Evolutionary conservation across 2,113 vertebrate species (phyloP), one percentile per base, ranked within the genome.

Genomic region (Ploceus nigricollis): DNA sequence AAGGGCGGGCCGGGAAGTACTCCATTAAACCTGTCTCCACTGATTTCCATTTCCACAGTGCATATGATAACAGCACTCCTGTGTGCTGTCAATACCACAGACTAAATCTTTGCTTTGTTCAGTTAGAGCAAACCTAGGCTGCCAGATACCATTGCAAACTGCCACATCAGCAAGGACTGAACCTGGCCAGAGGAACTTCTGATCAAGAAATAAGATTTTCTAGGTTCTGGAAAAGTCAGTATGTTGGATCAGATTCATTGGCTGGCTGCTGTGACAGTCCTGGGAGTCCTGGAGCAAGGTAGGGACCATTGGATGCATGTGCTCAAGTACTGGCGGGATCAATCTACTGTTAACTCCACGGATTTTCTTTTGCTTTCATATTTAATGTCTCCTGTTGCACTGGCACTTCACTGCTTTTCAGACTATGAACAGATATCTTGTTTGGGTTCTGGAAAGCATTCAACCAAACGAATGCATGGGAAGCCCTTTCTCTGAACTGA

Each of bases 231-330:
- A 85, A 69, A 81, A 85, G 54, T 47, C 78, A 68, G 3, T 28
- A 98, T 99, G 98, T 64, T 97, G 82, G 98, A 98, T 16, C 95
- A 98, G 48, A 72, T 95, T 44, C 97, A 98, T 22, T 79, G 89
- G 44, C 81, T 99, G 56, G 98, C 96, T 33, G 98, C 96, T 0
- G 98, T 99, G 28, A 98, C 98, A 1, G 78, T 99, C 17, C 95
- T 99, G 45, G 98, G 96, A 13, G 95, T 98, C 69, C 80, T 99
- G 94, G 98, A 98, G 77, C 98, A 99, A 98, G 98, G 98, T 99
- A 97, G 80, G 96, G 15, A 73, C 13, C 18, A 56, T 64, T 0
- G 0, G 33, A 28, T 48, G 18, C 9, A 9, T 51, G 5, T 37
- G 31, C 4, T 42, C 42, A 35, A 57, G 47, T 50, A n/a, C 4